Evolutionary conservation across 2,797 vertebrate species (phyloP), one percentile per base, ranked within the genome.

Genomic region (Tamandua tetradactyla): DNA sequence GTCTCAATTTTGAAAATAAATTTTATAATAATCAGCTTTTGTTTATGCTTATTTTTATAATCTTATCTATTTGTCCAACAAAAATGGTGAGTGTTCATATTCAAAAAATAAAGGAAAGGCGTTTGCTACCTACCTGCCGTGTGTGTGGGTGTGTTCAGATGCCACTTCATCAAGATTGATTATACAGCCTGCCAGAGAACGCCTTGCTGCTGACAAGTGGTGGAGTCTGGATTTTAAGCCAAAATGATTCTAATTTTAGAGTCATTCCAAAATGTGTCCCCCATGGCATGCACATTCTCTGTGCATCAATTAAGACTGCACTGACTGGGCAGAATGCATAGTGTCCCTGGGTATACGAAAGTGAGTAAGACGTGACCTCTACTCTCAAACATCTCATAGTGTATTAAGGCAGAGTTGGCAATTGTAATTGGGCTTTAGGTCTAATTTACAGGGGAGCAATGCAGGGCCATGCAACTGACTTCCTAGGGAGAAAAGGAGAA

Each of bases 21-120:
- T 89, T 89, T 78, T 61, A 80, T 20, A 59, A 22, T 71, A 84
- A 83, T 74, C 81, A 8, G 5, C 15, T 83, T 94, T 92, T 78
- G 11, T 95, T 95, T 86, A 30, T 20, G 59, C 44, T 80, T 52
- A 18, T 79, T 23, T 87, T 71, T 89, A 49, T 66, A 44, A 23
- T 72, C 71, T 59, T 89, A 80, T 78, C 44, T 62, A 7, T 37
- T 47, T 76, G 44, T 30, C 37, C 68, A 61, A 90, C 12, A 81
- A 96, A 83, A 83, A n/a, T n/a, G 10, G 20, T 57, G 6, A 75
- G 61, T 94, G 3, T 55, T 17, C 66, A 47, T 80, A 30, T 92
- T 84, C 6, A 47, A 47, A 47, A 35, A 23, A 74, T 86, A 47
- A 71, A 72, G 13, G 72, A 89, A 62, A 69, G 8, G 15, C 11